phyloP scores from a whole-genome alignment of 2,888 invertebrate species.

The Tipula helvola region DNA sequence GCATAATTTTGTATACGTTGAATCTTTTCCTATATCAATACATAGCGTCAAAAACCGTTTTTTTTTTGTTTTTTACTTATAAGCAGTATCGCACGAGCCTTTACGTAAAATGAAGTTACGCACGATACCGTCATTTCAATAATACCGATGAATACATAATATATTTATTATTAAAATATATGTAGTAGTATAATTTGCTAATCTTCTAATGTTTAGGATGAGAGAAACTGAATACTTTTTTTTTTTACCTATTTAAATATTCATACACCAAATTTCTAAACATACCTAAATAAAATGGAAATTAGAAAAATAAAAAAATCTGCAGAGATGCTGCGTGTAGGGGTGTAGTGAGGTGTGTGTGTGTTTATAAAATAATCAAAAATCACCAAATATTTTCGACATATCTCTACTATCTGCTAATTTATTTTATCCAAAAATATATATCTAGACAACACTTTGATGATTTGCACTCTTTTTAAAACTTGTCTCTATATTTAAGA shows the following conservation, averaged over 20 bases:
- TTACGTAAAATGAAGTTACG: background rate
- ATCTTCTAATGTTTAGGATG: background rate
- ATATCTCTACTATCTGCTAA: background rate
- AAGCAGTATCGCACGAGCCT: background rate
- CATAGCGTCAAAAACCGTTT: background rate
- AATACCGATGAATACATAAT: background rate
- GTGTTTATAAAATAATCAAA: background rate
- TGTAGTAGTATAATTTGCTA: background rate
- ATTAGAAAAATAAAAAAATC: background rate
- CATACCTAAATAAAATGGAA: background rate
- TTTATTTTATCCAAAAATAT: background rate
- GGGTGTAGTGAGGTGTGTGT: background rate
- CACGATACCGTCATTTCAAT: background rate
- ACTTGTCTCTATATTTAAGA: background rate
- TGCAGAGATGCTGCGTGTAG: background rate
- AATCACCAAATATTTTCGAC: background rate
- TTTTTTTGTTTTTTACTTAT: background rate
- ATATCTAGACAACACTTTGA: background rate
- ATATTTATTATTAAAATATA: background rate
- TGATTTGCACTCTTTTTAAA: background rate
- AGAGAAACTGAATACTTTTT: background rate
- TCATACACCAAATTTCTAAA: background rate
- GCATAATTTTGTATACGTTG: background rate
- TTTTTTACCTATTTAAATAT: background rate
- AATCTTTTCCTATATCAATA: background rate